Evolutionary conservation across 2,797 vertebrate genomes (phyloP), one percentile per base, ranked within the genome.

Genomic region (Microctenopoma steveboyesi): DNA sequence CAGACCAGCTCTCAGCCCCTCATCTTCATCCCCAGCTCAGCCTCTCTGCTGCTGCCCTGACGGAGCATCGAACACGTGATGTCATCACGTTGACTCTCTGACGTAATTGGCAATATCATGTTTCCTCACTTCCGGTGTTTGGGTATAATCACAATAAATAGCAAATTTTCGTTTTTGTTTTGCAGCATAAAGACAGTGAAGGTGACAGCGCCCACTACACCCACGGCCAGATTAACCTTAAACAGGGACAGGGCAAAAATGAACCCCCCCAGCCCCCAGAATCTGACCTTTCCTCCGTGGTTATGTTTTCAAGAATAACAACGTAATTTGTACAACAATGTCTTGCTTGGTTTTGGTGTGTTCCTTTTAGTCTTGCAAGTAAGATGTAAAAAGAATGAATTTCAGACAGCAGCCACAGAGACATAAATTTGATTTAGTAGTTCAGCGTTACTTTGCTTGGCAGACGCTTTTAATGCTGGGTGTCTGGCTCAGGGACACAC

Each of bases 1-100:
- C 30, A 33, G 5, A 33, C 30, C 30, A 33, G 30, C 74, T 42
- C 14, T 74, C 71, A 63, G 76, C 72, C 74, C 50, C 56, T 50
- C 82, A 56, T 74, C 85, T 84, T 88, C 85, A 83, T 88, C 89
- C 84, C 75, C 52, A 55, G 69, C 78, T 78, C 86, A 78, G 84
- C 79, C 92, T 92, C 92, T 93, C 94, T 47, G 56, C 50, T 28
- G 62, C 49, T 37, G 75, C 86, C 78, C 92, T 69, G 62, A 70
- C 80, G 59, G 88, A 79, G 90, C 79, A 86, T 94, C 93, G 93
- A 92, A 84, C 79, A 83, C 72, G 46, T 62, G 3, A 95, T 95
- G 95, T 96, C 95, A 96, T 92, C 90, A 92, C 95, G 94, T 87
- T 87, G 43, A 39, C 39, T 25, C 59, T 83, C 91, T 92, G 81